Evolutionary conservation across 2,797 vertebrate species (phyloP).

Genomic region (Sebastes kiyomatsui): DNA sequence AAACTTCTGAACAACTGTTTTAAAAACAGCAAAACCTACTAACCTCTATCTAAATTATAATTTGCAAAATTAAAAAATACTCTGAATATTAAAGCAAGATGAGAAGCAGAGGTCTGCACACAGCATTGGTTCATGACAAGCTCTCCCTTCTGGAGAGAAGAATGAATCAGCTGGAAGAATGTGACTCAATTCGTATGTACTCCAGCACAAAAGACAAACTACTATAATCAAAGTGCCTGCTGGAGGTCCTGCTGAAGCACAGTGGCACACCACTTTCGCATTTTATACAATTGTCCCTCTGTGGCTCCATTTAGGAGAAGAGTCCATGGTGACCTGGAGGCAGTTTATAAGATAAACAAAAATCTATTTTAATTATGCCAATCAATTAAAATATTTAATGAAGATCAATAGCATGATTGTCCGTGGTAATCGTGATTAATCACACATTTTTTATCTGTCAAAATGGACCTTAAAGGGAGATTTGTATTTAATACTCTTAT

Average conservation of each 20-base stretch:
- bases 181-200: not conserved
- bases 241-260: not conserved
- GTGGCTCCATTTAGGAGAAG: not conserved
- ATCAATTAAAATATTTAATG: no score
- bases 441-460: no score
- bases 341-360: not conserved
- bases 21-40: no score
- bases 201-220: not conserved
- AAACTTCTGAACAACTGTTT: no score
- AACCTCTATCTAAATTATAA: not conserved
- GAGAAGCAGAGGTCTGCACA: conserved; percentile 6
- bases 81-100: not conserved
- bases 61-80: not conserved
- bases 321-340: no score
- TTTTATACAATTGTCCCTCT: not conserved
- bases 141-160: not conserved
- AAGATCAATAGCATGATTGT: no score
- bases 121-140: not conserved
- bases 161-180: not conserved
- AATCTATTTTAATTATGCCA: not conserved
- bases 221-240: not conserved
- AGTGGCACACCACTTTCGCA: not conserved
- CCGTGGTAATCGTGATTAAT: no score
- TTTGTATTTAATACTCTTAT: no score
- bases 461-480: no score